These are phyloP conservation scores for Tenrec ecaudatus DNA, from an alignment of 2,113 vertebrate species.

Conservation along the genomic window DNA sequence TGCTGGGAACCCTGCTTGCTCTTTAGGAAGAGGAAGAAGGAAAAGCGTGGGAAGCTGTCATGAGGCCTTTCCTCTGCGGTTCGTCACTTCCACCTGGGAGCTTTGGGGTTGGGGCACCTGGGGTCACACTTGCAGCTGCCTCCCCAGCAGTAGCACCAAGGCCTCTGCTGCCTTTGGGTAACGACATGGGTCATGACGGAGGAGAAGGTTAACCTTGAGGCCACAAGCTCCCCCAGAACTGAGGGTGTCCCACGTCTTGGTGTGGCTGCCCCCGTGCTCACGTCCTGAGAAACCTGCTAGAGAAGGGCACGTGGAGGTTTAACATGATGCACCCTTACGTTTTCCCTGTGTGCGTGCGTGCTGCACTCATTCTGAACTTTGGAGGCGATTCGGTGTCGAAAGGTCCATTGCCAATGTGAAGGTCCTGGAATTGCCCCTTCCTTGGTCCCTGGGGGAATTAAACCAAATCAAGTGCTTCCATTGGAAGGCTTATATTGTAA, in stretches of 20 bases:
- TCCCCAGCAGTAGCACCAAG: slow-evolving; percentile 7
- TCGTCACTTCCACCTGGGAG: background rate
- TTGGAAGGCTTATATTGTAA: slow-evolving; percentile 82
- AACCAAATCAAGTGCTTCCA: slow-evolving; percentile 87
- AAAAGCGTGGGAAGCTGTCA: background rate
- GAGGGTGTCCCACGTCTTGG: slow-evolving; percentile 72
- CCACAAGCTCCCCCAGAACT: slow-evolving; percentile 78
- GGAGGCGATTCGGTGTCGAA: slow-evolving; percentile 79
- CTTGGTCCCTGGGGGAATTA: slow-evolving; percentile 86
- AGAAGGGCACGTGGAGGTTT: slow-evolving; percentile 83
- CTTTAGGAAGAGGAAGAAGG: background rate
- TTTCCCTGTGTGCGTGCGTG: slow-evolving; percentile 9
- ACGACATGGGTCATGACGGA: slow-evolving; percentile 78
- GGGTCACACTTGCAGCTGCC: background rate
- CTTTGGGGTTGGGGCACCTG: background rate
- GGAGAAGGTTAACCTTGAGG: slow-evolving; percentile 69
- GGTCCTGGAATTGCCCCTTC: slow-evolving; percentile 76
- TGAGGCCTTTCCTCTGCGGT: background rate
- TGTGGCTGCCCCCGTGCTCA: slow-evolving; percentile 74
- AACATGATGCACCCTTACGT: slow-evolving; percentile 83
- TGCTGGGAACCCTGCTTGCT: background rate
- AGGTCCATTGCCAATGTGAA: slow-evolving; percentile 71
- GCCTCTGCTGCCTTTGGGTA: slow-evolving; percentile 76
- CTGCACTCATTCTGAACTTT: slow-evolving; percentile 77
- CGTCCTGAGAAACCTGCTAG: slow-evolving; percentile 76